These are phyloP conservation scores for Mallotus villosus DNA, from an alignment of 2,797 vertebrate species.

Conservation along the genomic window DNA sequence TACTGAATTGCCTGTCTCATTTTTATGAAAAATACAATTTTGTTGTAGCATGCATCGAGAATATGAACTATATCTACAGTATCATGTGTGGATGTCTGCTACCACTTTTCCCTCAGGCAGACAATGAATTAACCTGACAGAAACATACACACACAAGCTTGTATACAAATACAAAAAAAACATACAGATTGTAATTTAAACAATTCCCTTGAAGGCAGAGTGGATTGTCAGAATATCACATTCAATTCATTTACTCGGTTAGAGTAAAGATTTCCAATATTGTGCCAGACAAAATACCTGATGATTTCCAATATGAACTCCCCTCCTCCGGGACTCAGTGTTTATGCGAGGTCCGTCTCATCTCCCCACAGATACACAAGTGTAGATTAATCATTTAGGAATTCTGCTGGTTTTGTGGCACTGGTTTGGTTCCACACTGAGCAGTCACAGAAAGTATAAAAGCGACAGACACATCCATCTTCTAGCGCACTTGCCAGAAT, in stretches of 20 bases:
- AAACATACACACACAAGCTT: not conserved
- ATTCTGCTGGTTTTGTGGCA: conserved; percentile 55
- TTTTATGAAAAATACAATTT: conserved; percentile 46
- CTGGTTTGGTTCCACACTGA: conserved; percentile 49
- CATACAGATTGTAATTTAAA: conserved; percentile 67
- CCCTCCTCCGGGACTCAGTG: conserved; percentile 41
- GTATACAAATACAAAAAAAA: conserved; percentile 50
- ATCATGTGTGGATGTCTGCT: conserved; percentile 54
- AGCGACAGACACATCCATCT: conserved; percentile 72
- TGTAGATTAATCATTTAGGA: conserved; percentile 72
- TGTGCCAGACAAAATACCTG: conserved; percentile 60
- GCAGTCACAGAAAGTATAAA: conserved; percentile 65
- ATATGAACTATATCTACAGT: conserved; percentile 52
- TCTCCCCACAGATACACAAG: conserved; percentile 54
- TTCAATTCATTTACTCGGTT: conserved; percentile 75
- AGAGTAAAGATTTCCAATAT: conserved; percentile 74
- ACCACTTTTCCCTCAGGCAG: conserved; percentile 55
- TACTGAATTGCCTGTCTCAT: conserved; percentile 63
- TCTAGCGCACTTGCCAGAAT: conserved; percentile 60
- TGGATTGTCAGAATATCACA: conserved; percentile 66
- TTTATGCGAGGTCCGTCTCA: conserved; percentile 59
- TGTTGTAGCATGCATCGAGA: conserved; percentile 49
- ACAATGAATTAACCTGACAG: conserved; percentile 60
- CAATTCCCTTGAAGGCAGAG: conserved; percentile 58
- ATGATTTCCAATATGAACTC: conserved; percentile 69